Evolutionary conservation across 37 sponge, comb jelly and placozoan species (phyloP).

Genomic region (Bolinopsis microptera): DNA sequence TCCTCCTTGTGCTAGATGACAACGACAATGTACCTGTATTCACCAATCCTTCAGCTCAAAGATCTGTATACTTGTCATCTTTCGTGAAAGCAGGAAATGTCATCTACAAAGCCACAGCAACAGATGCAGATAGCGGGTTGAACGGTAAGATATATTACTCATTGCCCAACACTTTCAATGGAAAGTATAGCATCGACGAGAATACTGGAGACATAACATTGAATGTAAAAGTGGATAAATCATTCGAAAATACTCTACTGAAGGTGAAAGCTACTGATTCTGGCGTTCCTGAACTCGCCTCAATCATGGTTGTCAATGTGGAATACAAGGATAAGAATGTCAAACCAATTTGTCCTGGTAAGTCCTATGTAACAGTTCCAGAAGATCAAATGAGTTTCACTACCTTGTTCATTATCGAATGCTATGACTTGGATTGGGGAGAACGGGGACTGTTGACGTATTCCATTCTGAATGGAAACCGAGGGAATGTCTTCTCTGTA

Average conservation of each 20-base stretch:
- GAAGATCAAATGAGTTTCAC: not conserved
- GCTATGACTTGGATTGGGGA: slow-evolving; percentile 50
- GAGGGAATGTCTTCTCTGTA: not conserved
- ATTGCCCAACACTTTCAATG: not conserved
- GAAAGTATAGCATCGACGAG: not conserved
- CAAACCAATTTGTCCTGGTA: not conserved
- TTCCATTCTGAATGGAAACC: not conserved
- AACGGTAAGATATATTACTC: slow-evolving; percentile 7
- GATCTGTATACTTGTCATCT: not conserved
- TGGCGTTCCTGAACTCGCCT: not conserved
- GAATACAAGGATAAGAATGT: not conserved
- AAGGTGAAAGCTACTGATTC: slow-evolving; percentile 43
- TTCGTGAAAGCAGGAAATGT: not conserved
- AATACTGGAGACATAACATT: not conserved
- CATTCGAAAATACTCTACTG: not conserved
- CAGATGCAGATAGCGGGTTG: slow-evolving; percentile 9
- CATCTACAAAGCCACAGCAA: not conserved
- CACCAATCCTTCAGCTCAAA: slow-evolving; percentile 1
- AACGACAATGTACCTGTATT: slow-evolving; percentile 36
- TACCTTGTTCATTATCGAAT: not conserved
- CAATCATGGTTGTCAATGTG: slow-evolving; percentile 46
- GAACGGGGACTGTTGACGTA: slow-evolving; percentile 22
- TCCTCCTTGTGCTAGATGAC: not conserved
- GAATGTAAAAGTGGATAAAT: not conserved
- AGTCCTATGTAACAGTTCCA: not conserved